Percentiles rank a stretch among this genome's conserved stretches.
Evolutionary conservation across 2,797 vertebrate species (phyloP).

Genomic region (Triplophysa bombifrons): DNA sequence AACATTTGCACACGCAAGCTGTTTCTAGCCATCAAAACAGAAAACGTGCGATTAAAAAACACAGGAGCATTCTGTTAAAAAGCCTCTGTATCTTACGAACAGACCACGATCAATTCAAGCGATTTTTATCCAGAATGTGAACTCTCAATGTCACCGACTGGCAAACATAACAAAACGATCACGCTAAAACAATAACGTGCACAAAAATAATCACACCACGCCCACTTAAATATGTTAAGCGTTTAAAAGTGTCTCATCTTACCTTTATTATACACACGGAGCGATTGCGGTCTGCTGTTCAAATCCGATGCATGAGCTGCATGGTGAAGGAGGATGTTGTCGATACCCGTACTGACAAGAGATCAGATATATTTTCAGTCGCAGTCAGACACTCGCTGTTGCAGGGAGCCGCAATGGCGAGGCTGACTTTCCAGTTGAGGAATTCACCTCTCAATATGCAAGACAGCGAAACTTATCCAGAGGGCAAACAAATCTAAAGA

Average conservation of each 20-base stretch:
- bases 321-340: slow-evolving; percentile 35
- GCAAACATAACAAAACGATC: slow-evolving; percentile 5
- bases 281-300: slow-evolving; percentile 45
- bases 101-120: neutral
- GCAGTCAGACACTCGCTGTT: slow-evolving; percentile 29
- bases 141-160: neutral
- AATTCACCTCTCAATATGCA: slow-evolving; percentile 46
- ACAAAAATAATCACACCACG: slow-evolving; percentile 30
- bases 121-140: neutral
- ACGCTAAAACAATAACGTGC: slow-evolving; percentile 20
- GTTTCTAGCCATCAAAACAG: slow-evolving; percentile 2
- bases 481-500: slow-evolving; percentile 6
- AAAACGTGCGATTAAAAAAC: neutral
- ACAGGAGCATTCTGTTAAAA: neutral
- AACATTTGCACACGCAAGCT: slow-evolving; percentile 25
- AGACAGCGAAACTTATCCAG: slow-evolving; percentile 6
- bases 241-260: slow-evolving; percentile 4
- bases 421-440: slow-evolving; percentile 48
- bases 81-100: neutral
- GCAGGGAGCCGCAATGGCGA: slow-evolving; percentile 44
- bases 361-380: slow-evolving; percentile 35
- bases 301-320: slow-evolving; percentile 28
- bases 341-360: slow-evolving; percentile 53
- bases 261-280: slow-evolving; percentile 43
- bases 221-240: slow-evolving; percentile 5